Evolutionary conservation across 2,888 invertebrate genomes (phyloP), one percentile per base, ranked within the genome.

Genomic region (Venustoraphidia nigricollis): DNA sequence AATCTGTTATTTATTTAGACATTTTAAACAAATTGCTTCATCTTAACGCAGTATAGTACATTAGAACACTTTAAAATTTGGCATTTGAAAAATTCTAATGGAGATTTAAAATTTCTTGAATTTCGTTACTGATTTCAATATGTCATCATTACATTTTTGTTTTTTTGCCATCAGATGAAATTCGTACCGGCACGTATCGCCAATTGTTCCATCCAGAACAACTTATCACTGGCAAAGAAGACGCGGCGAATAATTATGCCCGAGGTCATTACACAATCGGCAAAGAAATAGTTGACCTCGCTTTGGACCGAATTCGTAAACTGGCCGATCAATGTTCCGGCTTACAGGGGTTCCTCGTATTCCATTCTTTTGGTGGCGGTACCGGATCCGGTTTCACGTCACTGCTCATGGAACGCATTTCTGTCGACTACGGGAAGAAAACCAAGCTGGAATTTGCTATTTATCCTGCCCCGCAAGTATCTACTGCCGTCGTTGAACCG

Each of bases 181-280:
- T 74, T 11, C 68, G 73, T 40, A 72, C 73, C 38, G 75, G 75
- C 44, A 72, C 73, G 8, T 79, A 79, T 61, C 66, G 75, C 34
- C 75, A 75, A 55, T 64, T 81, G 36, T 80, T 79, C 62, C 80
- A 81, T 56, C 80, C 79, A 1, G 79, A 81, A 57, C 80, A 80
- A 60, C 63, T 81, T 52, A 78, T 81, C 57, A 77, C 77, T n/a
- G 80, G 80, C 38, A 80, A 80, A 59, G 79, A 79, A 60, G 79
- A 79, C 59, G 79, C 80, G 2, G 80, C 80, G 45, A 80, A 81
- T 60, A 80, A 80, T 62, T 81, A 80, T 57, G 80, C 79, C 34
- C 69, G 80, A 44, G 79, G 80, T 43, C 78, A 79, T 61, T 81
- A 80, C 65, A 80, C 79, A 17, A 70, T 80, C 48, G 80, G 77